phyloP scores from a whole-genome alignment of 2,797 vertebrate species.

The Enteromius argenteus region DNA sequence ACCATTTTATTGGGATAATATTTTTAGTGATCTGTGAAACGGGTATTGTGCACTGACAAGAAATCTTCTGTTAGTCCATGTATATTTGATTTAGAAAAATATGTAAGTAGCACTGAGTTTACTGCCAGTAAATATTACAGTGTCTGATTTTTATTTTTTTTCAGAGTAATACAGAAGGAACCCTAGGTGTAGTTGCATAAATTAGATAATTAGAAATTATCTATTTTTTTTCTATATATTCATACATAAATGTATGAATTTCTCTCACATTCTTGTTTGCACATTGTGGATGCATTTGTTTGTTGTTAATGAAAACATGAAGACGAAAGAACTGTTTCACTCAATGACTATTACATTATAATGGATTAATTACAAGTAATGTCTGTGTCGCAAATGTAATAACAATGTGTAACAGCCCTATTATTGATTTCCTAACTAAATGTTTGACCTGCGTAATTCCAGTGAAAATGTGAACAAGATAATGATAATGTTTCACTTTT shows the following conservation, averaged over 20 bases:
- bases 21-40: constrained; percentile 11
- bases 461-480: not conserved
- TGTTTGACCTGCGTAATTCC: not conserved
- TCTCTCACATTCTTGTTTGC: not conserved
- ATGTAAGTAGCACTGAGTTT: not conserved
- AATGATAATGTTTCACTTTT: not conserved
- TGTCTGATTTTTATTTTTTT: not conserved
- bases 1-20: not conserved
- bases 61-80: not conserved
- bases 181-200: not conserved
- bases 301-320: not conserved
- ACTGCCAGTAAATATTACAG: not conserved
- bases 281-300: not conserved
- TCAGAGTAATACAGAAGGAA: not conserved
- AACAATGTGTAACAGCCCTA: not conserved
- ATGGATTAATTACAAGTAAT: not conserved
- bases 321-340: not conserved
- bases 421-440: not conserved
- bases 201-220: too few relatives aligned
- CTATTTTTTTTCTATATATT: too few relatives aligned
- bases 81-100: not conserved
- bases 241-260: not conserved
- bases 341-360: not conserved
- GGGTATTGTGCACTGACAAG: not conserved
- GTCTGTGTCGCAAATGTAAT: not conserved